Base-by-base conservation (phyloP, 2,113 vertebrate species). In the Misgurnus anguillicaudatus region DNA sequence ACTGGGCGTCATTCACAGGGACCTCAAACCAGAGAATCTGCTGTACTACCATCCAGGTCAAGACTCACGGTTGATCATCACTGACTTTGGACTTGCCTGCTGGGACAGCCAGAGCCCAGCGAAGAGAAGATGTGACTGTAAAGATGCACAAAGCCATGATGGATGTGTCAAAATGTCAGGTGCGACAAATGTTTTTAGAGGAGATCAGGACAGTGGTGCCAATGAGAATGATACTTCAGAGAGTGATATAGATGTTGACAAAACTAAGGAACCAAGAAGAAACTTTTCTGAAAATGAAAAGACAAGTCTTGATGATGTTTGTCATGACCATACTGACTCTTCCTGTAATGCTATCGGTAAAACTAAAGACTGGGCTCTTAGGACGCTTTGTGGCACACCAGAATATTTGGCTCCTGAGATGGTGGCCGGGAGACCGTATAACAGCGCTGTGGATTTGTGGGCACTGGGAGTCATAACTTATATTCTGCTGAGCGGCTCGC, bases 371-470 rank as follows among this genome's bases (percentile, higher is more conserved):
- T 86, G 82, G 83, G 63, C 80, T 38, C 63, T 85, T 47, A 85
- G 66, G 42, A 88, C 83, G 4, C 71, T 83, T 6, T 86, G 83
- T 47, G 87, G 86, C 10, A 88, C 87, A 2, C 69, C 87, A n/a
- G 87, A 92, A 82, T 92, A 89, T 78, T 70, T 90, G 79, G 89
- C 90, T 57, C 91, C 91, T 21, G 90, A 92, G 71, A 81, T 91
- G 55, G 6, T 93, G 71, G 78, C 85, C 24, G 82, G 78, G 63
- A 86, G 24, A 60, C 83, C 82, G 19, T 89, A 85, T 42, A 80
- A 79, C 63, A 85, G 85, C 51, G 85, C 86, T 0, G 90, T 92
- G 77, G 91, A 92, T 71, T 87, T 90, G 86, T 90, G 91, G 91
- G 87, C 87, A 4, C 63, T 90, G 70, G 90, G 90, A 0, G 87